A percentile compares a stretch with the other conserved stretches of the same genome.
phyloP scores from a whole-genome alignment of 2,888 invertebrate species.

The Parnassius glacialis region DNA sequence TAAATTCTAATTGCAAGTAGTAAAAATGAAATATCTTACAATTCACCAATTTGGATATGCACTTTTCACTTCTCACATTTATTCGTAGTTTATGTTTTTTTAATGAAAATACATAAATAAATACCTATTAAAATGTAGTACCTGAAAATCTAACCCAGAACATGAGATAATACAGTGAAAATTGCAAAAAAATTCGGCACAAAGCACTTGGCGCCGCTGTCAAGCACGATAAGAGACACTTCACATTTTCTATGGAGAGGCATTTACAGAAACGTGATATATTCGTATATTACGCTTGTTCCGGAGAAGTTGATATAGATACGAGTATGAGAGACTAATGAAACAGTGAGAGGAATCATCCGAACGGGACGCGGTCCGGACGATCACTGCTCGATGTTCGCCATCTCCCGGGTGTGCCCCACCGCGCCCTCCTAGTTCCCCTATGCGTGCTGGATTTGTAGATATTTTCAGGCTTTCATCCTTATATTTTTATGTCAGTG shows the following conservation, averaged over 20 bases:
- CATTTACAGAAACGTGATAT: slow-evolving; percentile 45
- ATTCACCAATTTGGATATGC: too few species aligned
- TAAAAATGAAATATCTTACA: too few species aligned
- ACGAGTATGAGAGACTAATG: slow-evolving; percentile 23
- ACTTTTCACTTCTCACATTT: too few species aligned
- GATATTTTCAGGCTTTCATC: slow-evolving; percentile 43
- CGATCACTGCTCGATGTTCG: slow-evolving; percentile 42
- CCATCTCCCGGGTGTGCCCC: slow-evolving; percentile 28
- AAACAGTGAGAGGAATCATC: slow-evolving; percentile 28
- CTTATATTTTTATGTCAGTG: slow-evolving; percentile 44
- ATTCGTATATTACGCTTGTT: slow-evolving; percentile 52
- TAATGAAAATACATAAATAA: too few species aligned
- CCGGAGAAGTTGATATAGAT: slow-evolving; percentile 37
- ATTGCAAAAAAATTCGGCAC: slow-evolving; percentile 1
- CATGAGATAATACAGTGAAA: slow-evolving; percentile 2
- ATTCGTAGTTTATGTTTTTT: too few species aligned
- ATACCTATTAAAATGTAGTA: not conserved
- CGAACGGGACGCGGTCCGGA: slow-evolving; percentile 47
- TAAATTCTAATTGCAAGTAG: too few species aligned
- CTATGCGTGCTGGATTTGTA: slow-evolving; percentile 38
- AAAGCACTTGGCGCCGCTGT: slow-evolving; percentile 11
- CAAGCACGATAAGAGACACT: slow-evolving; percentile 37
- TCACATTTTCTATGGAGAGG: slow-evolving; percentile 51
- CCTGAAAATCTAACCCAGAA: slow-evolving; percentile 14
- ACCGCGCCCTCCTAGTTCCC: slow-evolving; percentile 42